Conservation (phyloP, 1,140 invertebrate species). For the Drosophila lini region DNA sequence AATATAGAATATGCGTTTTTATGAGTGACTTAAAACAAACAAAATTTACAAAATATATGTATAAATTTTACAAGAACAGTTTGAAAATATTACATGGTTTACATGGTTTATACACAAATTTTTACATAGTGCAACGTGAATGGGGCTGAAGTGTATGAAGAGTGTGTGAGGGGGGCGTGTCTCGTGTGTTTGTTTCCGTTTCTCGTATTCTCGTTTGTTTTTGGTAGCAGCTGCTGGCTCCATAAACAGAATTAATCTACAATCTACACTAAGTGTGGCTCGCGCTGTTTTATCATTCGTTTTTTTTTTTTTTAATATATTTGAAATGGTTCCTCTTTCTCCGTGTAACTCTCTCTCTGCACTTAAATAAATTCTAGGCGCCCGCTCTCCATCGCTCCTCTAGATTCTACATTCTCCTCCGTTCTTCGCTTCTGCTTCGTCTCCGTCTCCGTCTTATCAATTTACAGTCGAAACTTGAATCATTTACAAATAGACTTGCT, state of each 20-base stretch:
- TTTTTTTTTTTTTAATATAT: constrained; percentile 44
- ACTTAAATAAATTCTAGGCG: constrained; percentile 23
- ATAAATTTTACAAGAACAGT: constrained; percentile 74
- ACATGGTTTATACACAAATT: constrained; percentile 74
- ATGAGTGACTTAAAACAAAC: constrained; percentile 60
- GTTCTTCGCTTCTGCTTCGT: constrained; percentile 10
- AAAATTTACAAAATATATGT: constrained; percentile 74
- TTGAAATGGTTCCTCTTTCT: constrained; percentile 61
- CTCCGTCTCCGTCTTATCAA: constrained; percentile 40
- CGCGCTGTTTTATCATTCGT: constrained; percentile 38
- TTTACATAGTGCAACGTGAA: constrained; percentile 78
- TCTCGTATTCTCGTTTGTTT: constrained; percentile 26
- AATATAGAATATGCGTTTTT: constrained; percentile 29
- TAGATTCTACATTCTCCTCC: constrained; percentile 11
- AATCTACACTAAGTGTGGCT: constrained; percentile 50
- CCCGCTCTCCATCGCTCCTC: constrained; percentile 35
- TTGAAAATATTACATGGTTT: constrained; percentile 74
- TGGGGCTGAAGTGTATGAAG: constrained; percentile 58
- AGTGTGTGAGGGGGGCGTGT: constrained; percentile 32
- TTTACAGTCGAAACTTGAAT: constrained; percentile 75
- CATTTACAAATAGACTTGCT: constrained; percentile 70
- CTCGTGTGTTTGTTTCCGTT: constrained; percentile 43
- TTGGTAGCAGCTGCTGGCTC: constrained; percentile 55
- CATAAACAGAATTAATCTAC: constrained; percentile 45
- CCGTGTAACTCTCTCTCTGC: constrained; percentile 2